A percentile compares a stretch with the other conserved stretches of the same genome.
Conservation (phyloP, 2,888 invertebrate genomes). For the Scaptomyza cyrtandrae region DNA sequence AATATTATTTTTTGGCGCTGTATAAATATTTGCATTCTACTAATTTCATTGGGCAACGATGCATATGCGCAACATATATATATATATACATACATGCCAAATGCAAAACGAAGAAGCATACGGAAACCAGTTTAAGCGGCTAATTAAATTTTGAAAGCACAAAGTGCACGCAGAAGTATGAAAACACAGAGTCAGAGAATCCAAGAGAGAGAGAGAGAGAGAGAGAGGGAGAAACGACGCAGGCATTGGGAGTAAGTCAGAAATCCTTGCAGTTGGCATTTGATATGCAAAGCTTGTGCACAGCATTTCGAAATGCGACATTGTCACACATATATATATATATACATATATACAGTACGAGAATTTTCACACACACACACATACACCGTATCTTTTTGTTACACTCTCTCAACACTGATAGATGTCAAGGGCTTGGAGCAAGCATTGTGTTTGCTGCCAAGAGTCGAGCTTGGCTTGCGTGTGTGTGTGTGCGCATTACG, state of each 20-base stretch:
- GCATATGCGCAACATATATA: constrained; percentile 49
- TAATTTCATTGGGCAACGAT: constrained; percentile 54
- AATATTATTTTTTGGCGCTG: constrained; percentile 47
- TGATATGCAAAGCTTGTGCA: constrained; percentile 64
- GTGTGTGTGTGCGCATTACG: constrained; percentile 51
- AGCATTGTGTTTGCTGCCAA: constrained; percentile 10
- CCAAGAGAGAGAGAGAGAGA: background rate
- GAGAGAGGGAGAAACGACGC: background rate
- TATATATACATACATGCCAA: constrained; percentile 17
- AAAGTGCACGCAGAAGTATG: background rate
- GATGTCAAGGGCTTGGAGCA: constrained; percentile 47
- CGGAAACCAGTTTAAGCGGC: constrained; percentile 24
- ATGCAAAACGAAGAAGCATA: constrained; percentile 14
- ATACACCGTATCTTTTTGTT: background rate
- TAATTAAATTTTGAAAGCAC: constrained; percentile 58
- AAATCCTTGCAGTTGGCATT: constrained; percentile 47
- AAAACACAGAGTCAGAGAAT: background rate
- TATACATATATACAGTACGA: background rate
- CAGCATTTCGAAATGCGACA: constrained; percentile 66
- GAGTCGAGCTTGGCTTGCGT: constrained; percentile 13
- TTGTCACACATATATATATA: constrained; percentile 49
- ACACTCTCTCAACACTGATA: background rate
- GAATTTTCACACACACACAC: constrained; percentile 8
- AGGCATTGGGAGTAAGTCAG: constrained; percentile 30
- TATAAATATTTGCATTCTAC: constrained; percentile 65